Evolutionary conservation across 2,113 vertebrate genomes (phyloP), one percentile per base, ranked within the genome.

Genomic region (Tachycineta bicolor): DNA sequence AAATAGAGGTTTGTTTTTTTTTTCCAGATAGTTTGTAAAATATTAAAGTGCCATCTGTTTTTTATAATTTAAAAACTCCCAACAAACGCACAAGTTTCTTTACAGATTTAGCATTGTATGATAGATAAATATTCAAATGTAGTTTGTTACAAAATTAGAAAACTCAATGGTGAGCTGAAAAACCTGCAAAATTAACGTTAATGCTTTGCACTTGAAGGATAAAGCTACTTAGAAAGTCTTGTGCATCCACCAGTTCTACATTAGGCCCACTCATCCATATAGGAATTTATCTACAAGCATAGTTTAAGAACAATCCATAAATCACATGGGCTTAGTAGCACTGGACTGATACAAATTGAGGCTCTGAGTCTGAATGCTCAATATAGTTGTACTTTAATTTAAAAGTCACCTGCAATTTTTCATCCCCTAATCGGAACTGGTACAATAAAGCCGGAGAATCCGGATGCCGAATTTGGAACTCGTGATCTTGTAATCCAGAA

Each of bases 401-500:
- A 21, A 31, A 43, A 9, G 24, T 59, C 96, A 99, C 99, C 99
- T 99, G 99, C 69, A 99, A 97, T 74, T 99, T 99, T 94, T 99
- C 99, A 97, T 99, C 99, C 26, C 99, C 99, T 28, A 99, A 94
- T 62, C 99, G 98, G 90, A 99, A 96, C 96, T 99, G 99, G 95
- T 99, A 99, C 53, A 99, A 97, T 18, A 99, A 96, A 74, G 99
- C 98, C 44, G 99, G 99, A 59, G 99, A 98, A 91, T 99, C 99
- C 2, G 99, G 99, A 83, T 99, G 99, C 59, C 99, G 97, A 87
- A 99, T 98, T 94, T 99, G 99, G 95, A 99, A 99, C 95, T 99
- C 99, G 14, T 99, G 99, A 92, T 99, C 99, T 96, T 99, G 98
- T 83, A 99, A 97, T 81, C 99, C 99, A 91, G 99, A 99, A 95